These are phyloP conservation scores for Poliocrania exsul DNA, from an alignment of 2,797 vertebrate species.

Conservation along the genomic window DNA sequence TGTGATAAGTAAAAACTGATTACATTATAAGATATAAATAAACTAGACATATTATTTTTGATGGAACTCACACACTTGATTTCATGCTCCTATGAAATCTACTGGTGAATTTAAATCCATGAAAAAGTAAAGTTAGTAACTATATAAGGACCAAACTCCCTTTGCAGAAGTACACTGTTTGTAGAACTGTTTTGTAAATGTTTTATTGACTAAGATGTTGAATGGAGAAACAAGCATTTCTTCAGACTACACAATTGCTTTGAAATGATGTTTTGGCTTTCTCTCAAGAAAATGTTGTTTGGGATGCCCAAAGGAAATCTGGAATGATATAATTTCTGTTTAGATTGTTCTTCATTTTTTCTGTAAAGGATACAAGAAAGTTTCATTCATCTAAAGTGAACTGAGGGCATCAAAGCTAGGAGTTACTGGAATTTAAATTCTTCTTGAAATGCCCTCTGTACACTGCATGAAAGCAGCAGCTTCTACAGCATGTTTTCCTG, in stretches of 20 bases:
- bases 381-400: conserved; percentile 8
- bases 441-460: not conserved
- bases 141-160: not conserved
- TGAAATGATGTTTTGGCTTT: conserved; percentile 6
- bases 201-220: conserved; percentile 10
- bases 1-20: not conserved
- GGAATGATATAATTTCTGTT: not conserved
- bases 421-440: not conserved
- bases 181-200: conserved; percentile 13
- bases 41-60: not conserved
- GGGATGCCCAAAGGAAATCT: conserved; percentile 10
- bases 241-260: conserved; percentile 19
- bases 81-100: not conserved
- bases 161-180: not conserved
- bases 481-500: not conserved
- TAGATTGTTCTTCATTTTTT: conserved; percentile 3
- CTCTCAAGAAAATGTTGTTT: not conserved
- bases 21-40: not conserved
- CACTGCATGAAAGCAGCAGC: not conserved
- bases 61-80: not conserved
- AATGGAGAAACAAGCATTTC: conserved; percentile 15
- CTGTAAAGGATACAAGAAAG: not conserved
- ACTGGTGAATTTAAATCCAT: not conserved
- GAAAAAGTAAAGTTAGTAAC: not conserved
- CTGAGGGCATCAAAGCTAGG: not conserved